Percentiles rank a stretch among this genome's conserved stretches.
Conservation (phyloP, 35 echinoderm and acorn worm species). For the Acanthaster planci region DNA sequence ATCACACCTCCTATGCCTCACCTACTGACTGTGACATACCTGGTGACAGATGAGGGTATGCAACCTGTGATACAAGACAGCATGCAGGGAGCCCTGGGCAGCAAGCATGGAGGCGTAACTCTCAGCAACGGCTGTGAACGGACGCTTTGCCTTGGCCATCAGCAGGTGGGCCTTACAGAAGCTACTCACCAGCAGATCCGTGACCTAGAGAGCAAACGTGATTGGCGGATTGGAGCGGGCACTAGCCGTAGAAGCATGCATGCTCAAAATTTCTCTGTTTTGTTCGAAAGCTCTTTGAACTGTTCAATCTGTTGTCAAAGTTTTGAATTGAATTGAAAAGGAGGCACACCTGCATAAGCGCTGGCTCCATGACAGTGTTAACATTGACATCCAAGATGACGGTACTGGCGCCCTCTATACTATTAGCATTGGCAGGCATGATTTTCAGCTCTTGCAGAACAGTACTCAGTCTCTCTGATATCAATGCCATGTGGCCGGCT, state of each 20-base stretch:
- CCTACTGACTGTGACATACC: background rate
- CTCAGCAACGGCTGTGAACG: background rate
- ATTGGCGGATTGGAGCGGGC: too few relatives aligned
- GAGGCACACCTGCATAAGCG: background rate
- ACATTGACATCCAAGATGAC: background rate
- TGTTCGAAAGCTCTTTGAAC: too few relatives aligned
- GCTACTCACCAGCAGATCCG: background rate
- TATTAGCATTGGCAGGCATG: too few relatives aligned
- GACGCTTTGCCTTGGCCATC: background rate
- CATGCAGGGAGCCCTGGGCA: background rate
- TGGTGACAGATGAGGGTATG: constrained; percentile 21
- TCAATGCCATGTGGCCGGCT: background rate
- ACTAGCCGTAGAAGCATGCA: too few relatives aligned
- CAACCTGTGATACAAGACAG: constrained; percentile 16
- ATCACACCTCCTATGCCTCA: too few relatives aligned
- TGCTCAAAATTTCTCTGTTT: too few relatives aligned
- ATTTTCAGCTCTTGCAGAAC: background rate
- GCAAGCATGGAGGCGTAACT: background rate
- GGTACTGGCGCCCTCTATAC: too few relatives aligned
- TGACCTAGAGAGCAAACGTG: background rate
- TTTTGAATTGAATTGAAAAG: too few relatives aligned
- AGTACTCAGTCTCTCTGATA: background rate
- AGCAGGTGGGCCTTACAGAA: background rate
- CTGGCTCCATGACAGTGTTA: background rate
- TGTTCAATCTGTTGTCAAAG: too few relatives aligned